Evolutionary conservation across 2,888 invertebrate genomes (phyloP), one percentile per base, ranked within the genome.

Genomic region (Synergus laeviventris): DNA sequence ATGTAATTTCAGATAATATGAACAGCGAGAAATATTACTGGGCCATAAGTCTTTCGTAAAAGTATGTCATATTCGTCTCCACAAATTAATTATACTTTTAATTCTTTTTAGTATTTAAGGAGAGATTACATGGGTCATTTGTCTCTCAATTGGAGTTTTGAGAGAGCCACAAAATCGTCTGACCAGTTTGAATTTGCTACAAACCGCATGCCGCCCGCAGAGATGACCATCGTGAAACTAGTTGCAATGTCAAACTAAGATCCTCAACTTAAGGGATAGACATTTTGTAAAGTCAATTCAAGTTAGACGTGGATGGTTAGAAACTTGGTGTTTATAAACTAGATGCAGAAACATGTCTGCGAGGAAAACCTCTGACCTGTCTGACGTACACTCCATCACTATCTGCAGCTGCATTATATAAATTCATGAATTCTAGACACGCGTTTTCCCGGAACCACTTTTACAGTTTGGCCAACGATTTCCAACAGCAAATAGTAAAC

Each of bases 381-480:
- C 45, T 45, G 66, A 70, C 42, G 9, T 45, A 70, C 31, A 70
- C 24, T 21, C 42, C 39, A 21, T 42, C 62, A 38, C 38, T n/a
- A 38, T 62, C n/a, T 62, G 11, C 60, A 31, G 60, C 62, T 56
- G 62, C 31, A 38, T 62, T 62, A 7, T 62, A 36, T n/a, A 62
- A 62, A 70, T 70, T 73, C 45, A 66, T 60, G 56, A 39, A 75
- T 75, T 62, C 73, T 18, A 59, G 76, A 38, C 74, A 76, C 76
- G 76, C 31, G 73, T 61, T 42, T 66, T 42, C 64, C 14, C 16
- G 42, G 60, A 70, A 77, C 77, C 42, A 59, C 59, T 59, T 60
- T 77, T 74, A 74, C 45, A 36, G 60, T 74, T 74, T 77, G 70
- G 61, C 45, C 73, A 73, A 75, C 74, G 74, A 74, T 77, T 74